Conservation (phyloP, 2,113 vertebrate species). For the Datnioides undecimradiatus region DNA sequence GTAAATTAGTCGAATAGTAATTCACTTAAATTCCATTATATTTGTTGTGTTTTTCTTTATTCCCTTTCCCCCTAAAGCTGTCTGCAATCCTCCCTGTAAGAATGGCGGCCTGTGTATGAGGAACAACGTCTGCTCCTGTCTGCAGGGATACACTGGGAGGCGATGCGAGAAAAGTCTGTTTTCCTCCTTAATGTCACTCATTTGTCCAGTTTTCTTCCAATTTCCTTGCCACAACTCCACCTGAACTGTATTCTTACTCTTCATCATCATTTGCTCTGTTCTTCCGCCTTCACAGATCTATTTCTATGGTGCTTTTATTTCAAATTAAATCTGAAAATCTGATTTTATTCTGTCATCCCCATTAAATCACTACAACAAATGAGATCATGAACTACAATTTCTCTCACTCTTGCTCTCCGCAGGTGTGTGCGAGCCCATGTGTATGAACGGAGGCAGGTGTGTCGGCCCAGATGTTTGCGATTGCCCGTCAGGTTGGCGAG, state of each 20-base stretch:
- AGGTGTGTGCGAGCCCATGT: conserved; percentile 88
- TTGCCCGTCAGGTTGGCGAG: conserved; percentile 84
- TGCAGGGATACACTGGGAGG: conserved; percentile 81
- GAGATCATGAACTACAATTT: neutral
- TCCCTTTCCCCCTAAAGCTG: conserved; percentile 68
- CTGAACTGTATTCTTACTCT: no score
- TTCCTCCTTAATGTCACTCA: neutral
- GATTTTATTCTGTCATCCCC: neutral
- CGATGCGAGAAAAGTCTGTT: conserved; percentile 86
- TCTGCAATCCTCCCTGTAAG: conserved; percentile 87
- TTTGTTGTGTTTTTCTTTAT: neutral
- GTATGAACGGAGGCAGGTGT: conserved; percentile 86
- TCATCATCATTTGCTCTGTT: neutral
- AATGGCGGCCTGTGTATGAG: conserved; percentile 85
- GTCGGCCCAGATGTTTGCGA: conserved; percentile 84
- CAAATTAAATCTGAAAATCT: no score
- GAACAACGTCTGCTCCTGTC: conserved; percentile 84
- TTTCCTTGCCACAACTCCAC: no score
- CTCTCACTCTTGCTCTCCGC: conserved; percentile 13
- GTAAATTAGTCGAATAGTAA: neutral
- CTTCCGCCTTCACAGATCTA: neutral
- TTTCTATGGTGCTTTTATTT: no score
- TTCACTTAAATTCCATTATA: neutral
- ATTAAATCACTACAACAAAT: neutral
- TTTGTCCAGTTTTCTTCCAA: neutral